Conservation (phyloP, 2,113 vertebrate genomes). For the Notechis scutatus region DNA sequence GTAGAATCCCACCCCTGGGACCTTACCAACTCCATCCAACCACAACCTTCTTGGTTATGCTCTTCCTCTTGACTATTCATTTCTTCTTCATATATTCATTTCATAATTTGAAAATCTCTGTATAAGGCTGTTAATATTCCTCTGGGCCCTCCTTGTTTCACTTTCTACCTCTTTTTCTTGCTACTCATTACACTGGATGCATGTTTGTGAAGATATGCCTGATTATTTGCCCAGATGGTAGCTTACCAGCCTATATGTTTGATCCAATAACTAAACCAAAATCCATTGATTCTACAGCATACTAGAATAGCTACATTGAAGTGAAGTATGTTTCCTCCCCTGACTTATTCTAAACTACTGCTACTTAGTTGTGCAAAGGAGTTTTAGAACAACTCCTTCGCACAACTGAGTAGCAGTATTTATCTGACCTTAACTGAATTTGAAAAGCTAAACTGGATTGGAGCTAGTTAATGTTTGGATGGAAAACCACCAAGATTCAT, state of each 20-base stretch:
- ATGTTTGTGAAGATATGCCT: not conserved
- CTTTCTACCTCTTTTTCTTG: not conserved
- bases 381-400: not conserved
- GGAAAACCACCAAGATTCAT: not conserved
- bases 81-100: not conserved
- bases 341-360: not conserved
- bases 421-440: not conserved
- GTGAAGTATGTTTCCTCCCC: not conserved
- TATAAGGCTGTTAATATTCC: not conserved
- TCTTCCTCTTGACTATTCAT: not conserved
- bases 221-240: not conserved
- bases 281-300: not conserved
- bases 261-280: not conserved
- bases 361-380: too few species aligned
- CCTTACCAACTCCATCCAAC: not conserved
- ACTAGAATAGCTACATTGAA: not conserved
- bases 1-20: not conserved
- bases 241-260: not conserved
- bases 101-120: not conserved
- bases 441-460: not conserved
- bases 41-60: not conserved
- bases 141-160: not conserved
- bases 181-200: not conserved
- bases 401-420: not conserved
- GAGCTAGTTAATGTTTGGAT: not conserved